Evolutionary conservation across 2,113 vertebrate species (phyloP), one percentile per base, ranked within the genome.

Genomic region (Xenopus laevis): DNA sequence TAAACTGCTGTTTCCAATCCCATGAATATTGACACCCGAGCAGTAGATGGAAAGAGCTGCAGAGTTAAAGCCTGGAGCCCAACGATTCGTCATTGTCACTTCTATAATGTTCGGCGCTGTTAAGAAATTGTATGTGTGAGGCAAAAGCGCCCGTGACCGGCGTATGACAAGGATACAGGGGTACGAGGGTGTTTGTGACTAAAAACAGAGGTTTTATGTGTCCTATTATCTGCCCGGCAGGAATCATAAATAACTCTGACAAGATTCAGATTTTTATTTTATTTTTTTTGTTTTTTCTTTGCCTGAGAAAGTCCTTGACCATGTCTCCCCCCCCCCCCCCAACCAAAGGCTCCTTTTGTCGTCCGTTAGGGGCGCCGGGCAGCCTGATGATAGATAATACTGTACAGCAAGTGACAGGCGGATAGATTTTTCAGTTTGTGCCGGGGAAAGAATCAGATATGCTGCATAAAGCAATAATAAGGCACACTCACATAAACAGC

Each of bases 161-260:
- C 13, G 89, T 93, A 91, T 84, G 84, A 94, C 91, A 86, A 91
- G 93, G 90, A 92, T 91, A 88, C 86, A 77, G 85, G 87, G 87
- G 91, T 87, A 91, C 83, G 90, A 94, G 91, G 91, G 92, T 89
- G 93, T 93, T 93, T 89, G 89, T 79, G 89, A 85, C 93, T 80
- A 82, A 66, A 94, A 95, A 95, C 93, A 91, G 85, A 90, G 92
- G 91, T 94, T 95, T 97, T 94, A 94, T 97, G 94, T 95, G 95
- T 95, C 93, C 94, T 95, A 95, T 99, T 97, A 98, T 97, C 94
- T 93, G 94, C 93, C 93, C 94, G 92, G 94, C 94, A 90, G 94
- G 94, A 95, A 93, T 91, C 95, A 98, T 99, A 99, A 99, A 98
- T 98, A 98, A 98, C 86, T 16, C 95, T 98, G 97, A 99, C 97